Evolutionary conservation across 2,888 invertebrate genomes (phyloP), one percentile per base, ranked within the genome.

Genomic region (Agapetus fuscipes): DNA sequence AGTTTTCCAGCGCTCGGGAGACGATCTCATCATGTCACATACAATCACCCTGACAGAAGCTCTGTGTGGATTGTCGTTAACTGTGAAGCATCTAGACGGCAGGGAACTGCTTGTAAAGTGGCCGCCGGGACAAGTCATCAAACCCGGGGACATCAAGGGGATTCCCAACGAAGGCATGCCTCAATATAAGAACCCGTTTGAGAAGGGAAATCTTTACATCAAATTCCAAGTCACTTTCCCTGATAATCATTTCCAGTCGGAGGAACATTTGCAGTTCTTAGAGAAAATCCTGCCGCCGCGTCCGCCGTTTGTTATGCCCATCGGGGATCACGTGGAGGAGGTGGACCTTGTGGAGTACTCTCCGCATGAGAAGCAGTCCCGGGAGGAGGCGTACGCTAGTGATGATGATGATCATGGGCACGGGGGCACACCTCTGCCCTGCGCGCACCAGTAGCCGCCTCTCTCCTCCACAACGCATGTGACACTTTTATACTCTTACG

Each of bases 111-210:
- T 90, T 36, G 72, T 96, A 37, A 79, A 74, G 58, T 82, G 81
- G 52, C 72, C 78, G 35, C 75, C 86, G 3, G 94, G 93, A 11
- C 77, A 83, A 51, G 80, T 94, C 12, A 77, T 95, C 47, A 81
- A 83, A 54, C 89, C 90, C 37, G 87, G 86, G 58, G 76, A 76
- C 55, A 62, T 85, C 2, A 86, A 84, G 59, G 78, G 80, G 45
- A 78, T 95, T 39, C 67, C 69, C 45, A 83, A 82, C 3, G 90
- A 93, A 62, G 95, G 95, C 14, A 95, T 95, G 93, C 95, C 95
- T 1, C 70, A 77, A 25, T 78, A 78, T 53, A 83, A 82, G 57
- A 84, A 83, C 61, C 87, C 89, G 4, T 83, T 84, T 58, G 84
- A 88, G 53, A 83, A 79, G 57, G 95, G 95, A 37, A 83, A 89